Conservation (phyloP, 2,888 invertebrate genomes). For the Ochlodes sylvanus region DNA sequence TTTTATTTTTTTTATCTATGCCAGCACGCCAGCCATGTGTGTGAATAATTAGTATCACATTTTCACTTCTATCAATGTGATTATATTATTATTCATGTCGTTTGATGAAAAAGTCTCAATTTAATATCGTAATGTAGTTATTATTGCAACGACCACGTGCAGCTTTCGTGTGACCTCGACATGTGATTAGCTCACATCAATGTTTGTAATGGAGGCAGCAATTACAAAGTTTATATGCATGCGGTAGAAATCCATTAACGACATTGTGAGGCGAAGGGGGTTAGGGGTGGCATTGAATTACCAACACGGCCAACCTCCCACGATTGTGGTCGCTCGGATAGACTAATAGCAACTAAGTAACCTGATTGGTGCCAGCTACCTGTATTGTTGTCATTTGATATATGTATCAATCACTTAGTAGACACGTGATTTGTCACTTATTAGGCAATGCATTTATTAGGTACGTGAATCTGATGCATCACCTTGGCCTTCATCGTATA, state of each 20-base stretch:
- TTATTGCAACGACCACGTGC: constrained; percentile 14
- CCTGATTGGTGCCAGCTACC: too few species aligned
- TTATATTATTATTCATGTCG: not conserved
- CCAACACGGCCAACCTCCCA: not conserved
- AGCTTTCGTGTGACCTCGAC: constrained; percentile 15
- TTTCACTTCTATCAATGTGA: not conserved
- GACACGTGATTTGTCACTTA: too few species aligned
- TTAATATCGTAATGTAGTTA: constrained; percentile 25
- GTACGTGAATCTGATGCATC: too few species aligned
- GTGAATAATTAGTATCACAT: constrained; percentile 4
- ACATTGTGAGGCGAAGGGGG: constrained; percentile 8
- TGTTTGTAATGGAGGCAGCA: constrained; percentile 17
- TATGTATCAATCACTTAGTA: too few species aligned
- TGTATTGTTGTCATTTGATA: too few species aligned
- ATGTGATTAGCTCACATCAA: constrained; percentile 12
- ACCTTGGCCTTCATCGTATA: too few species aligned
- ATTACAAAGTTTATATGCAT: constrained; percentile 20
- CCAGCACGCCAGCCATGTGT: not conserved
- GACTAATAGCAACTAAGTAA: too few species aligned
- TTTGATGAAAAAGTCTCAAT: constrained; percentile 7
- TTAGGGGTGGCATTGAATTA: not conserved
- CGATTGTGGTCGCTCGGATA: not conserved
- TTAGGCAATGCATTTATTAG: too few species aligned
- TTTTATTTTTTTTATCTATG: not conserved
- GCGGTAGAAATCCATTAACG: constrained; percentile 18